Conservation (phyloP, 2,888 invertebrate genomes). For the Alentia gelatinosa region DNA sequence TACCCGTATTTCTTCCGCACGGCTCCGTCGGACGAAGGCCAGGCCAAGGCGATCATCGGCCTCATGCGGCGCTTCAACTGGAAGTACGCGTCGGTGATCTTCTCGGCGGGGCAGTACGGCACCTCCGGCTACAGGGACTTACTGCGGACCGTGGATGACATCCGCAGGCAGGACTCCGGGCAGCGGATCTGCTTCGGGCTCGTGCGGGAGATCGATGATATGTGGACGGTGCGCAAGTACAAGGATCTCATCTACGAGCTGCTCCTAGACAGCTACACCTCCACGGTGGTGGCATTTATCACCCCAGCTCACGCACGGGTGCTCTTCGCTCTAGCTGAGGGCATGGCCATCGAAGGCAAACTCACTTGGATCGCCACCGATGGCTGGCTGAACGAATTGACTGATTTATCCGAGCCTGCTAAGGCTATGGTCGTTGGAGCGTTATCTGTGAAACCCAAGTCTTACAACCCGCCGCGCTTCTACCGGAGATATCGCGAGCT, state of each 20-base stretch:
- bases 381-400: slow-evolving; percentile 65
- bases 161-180: neutral
- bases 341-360: slow-evolving; percentile 56
- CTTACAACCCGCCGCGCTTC: slow-evolving; percentile 62
- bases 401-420: slow-evolving; percentile 61
- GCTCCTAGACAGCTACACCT: slow-evolving; percentile 56
- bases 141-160: neutral
- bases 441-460: slow-evolving; percentile 63
- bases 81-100: slow-evolving; percentile 66
- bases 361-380: slow-evolving; percentile 68
- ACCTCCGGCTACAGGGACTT: neutral
- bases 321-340: slow-evolving; percentile 59
- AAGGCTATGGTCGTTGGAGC: slow-evolving; percentile 61
- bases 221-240: slow-evolving; percentile 60
- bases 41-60: slow-evolving; percentile 64
- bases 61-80: slow-evolving; percentile 63
- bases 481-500: slow-evolving; percentile 62
- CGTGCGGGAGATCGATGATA: slow-evolving; percentile 54
- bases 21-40: slow-evolving; percentile 65
- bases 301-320: slow-evolving; percentile 56
- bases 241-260: slow-evolving; percentile 58
- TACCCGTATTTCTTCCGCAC: slow-evolving; percentile 65
- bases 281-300: slow-evolving; percentile 63
- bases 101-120: slow-evolving; percentile 64
- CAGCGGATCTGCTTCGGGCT: slow-evolving; percentile 64